Percentiles rank a stretch among this genome's conserved stretches.
phyloP scores from a whole-genome alignment of 2,888 invertebrate species.

The Campoplex capitator region DNA sequence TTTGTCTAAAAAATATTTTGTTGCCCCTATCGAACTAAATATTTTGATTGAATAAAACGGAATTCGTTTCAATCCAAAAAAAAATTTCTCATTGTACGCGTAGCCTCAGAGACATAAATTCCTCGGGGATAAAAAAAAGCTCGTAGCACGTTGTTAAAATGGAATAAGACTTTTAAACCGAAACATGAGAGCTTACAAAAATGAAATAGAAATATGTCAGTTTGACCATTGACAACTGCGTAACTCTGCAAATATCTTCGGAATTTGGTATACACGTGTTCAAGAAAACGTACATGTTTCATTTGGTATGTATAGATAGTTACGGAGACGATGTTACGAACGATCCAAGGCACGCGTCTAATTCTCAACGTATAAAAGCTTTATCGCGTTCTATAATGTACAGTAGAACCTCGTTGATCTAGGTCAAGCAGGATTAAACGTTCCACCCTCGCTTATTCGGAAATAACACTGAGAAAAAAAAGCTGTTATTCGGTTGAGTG shows the following conservation, averaged over 20 bases:
- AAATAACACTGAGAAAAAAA: not conserved
- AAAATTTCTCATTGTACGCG: too few species aligned
- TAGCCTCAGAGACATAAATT: too few species aligned
- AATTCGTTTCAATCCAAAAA: too few species aligned
- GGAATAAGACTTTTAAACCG: not conserved
- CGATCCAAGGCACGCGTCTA: slow-evolving; percentile 30
- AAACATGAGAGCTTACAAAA: not conserved
- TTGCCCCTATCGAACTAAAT: too few species aligned
- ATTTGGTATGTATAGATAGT: slow-evolving; percentile 6
- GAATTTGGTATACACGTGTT: not conserved
- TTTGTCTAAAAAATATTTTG: too few species aligned
- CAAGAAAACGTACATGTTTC: not conserved
- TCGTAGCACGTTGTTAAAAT: not conserved
- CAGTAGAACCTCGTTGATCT: slow-evolving; percentile 10
- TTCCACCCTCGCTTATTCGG: not conserved
- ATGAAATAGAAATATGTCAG: not conserved
- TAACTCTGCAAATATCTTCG: not conserved
- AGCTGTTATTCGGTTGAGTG: not conserved
- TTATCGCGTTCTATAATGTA: not conserved
- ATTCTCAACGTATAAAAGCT: not conserved
- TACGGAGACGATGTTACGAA: slow-evolving; percentile 24
- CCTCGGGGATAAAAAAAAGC: too few species aligned
- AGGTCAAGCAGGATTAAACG: not conserved
- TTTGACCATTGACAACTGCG: not conserved
- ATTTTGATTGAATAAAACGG: too few species aligned